phyloP scores from a whole-genome alignment of 2,113 vertebrate genomes.

The Crypturellus undulatus region DNA sequence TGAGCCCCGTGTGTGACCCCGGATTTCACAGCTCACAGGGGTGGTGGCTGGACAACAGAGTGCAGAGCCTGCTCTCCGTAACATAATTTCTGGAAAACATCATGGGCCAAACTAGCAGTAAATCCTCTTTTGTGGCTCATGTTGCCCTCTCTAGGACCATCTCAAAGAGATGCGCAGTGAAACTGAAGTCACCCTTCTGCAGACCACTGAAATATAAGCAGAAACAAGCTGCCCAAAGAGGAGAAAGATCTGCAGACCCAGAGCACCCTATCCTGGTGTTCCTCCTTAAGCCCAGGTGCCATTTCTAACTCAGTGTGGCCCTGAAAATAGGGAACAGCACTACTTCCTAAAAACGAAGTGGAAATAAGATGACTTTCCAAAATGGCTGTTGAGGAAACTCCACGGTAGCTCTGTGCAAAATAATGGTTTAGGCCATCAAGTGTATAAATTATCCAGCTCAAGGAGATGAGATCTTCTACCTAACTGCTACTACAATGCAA shows the following conservation, averaged over 20 bases:
- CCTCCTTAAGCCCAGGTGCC: not conserved
- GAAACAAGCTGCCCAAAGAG: not conserved
- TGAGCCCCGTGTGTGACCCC: not conserved
- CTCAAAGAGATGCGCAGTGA: not conserved
- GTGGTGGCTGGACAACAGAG: not conserved
- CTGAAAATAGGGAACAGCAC: not conserved
- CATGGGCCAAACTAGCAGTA: not conserved
- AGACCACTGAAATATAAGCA: rapidly evolving
- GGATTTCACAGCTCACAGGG: not conserved
- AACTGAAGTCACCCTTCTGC: not conserved
- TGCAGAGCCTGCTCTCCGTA: not conserved
- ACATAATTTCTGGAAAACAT: not conserved
- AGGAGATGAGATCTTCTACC: not conserved
- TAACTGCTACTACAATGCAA: not conserved
- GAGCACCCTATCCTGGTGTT: not conserved
- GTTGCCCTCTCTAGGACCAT: not conserved
- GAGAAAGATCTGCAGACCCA: not conserved
- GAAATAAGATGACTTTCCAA: not conserved
- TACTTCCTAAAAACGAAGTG: not conserved
- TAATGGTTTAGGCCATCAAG: rapidly evolving
- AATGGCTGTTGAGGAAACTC: not conserved
- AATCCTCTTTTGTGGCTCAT: not conserved
- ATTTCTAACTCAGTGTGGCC: not conserved
- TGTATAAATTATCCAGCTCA: not conserved
- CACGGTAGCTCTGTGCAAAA: not conserved